These are phyloP conservation scores for Erinaceus europaeus DNA, from an alignment of 2,113 vertebrate species.

Conservation along the genomic window DNA sequence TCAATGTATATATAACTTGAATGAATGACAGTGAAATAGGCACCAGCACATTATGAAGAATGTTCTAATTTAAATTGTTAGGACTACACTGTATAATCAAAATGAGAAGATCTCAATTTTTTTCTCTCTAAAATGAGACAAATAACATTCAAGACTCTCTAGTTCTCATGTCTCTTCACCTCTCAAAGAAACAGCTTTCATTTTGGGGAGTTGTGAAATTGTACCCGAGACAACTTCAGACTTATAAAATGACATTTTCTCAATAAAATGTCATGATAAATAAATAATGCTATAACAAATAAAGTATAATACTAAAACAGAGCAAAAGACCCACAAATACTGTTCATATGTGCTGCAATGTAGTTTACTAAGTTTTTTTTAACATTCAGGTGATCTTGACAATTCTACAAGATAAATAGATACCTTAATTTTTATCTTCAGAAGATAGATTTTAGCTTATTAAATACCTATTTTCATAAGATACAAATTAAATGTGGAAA, in stretches of 20 bases:
- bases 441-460: neutral
- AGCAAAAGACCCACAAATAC: too few relatives aligned
- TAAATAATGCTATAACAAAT: too few relatives aligned
- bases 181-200: too few relatives aligned
- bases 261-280: too few relatives aligned
- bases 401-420: neutral
- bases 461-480: neutral
- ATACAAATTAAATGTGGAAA: conserved; percentile 31
- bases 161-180: too few relatives aligned
- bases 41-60: neutral
- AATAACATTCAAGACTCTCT: neutral
- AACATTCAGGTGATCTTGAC: conserved; percentile 27
- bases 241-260: too few relatives aligned
- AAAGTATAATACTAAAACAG: too few relatives aligned
- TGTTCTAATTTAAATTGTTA: conserved; percentile 22
- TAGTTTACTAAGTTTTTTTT: conserved; percentile 17
- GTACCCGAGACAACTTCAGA: too few relatives aligned
- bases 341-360: neutral
- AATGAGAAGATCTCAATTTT: conserved; percentile 21
- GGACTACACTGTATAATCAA: conserved; percentile 16
- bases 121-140: neutral
- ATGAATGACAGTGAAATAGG: conserved; percentile 18
- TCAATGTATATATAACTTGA: neutral
- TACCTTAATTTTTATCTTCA: conserved; percentile 34
- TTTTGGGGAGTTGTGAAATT: too few relatives aligned